These are phyloP conservation scores for Ooceraea biroi DNA, from an alignment of 1,140 invertebrate genomes.

Conservation along the genomic window DNA sequence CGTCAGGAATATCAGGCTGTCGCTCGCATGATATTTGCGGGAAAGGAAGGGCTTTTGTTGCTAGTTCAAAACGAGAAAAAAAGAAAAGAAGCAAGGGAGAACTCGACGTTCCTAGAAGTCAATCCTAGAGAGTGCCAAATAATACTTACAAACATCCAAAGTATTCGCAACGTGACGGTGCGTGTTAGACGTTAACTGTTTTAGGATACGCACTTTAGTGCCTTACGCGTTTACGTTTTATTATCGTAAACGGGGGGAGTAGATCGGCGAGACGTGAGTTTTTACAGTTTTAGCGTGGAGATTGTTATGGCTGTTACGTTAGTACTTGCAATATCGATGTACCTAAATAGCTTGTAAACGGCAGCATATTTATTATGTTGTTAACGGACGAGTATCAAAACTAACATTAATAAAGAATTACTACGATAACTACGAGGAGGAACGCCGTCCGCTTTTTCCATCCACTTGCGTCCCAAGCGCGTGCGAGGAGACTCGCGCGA, in stretches of 20 bases:
- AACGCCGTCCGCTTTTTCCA: conserved; percentile 17
- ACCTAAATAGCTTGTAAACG: conserved; percentile 69
- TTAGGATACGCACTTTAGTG: conserved; percentile 39
- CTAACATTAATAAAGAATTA: conserved; percentile 67
- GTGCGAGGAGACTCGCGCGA: not conserved
- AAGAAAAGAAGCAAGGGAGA: not conserved
- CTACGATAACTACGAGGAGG: conserved; percentile 38
- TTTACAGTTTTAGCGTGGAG: conserved; percentile 57
- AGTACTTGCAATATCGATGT: conserved; percentile 69
- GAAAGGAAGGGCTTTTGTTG: conserved; percentile 44
- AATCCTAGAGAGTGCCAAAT: conserved; percentile 35
- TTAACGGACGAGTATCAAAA: conserved; percentile 53
- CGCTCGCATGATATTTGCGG: conserved; percentile 14
- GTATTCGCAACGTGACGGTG: conserved; percentile 30
- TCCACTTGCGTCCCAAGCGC: not conserved
- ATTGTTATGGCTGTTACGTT: conserved; percentile 62
- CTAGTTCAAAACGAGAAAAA: conserved; percentile 1
- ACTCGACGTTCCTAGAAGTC: conserved; percentile 29
- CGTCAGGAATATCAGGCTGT: conserved; percentile 8
- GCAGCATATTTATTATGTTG: conserved; percentile 62
- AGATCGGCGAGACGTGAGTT: conserved; percentile 37
- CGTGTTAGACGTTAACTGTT: not conserved
- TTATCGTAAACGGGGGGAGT: conserved; percentile 35
- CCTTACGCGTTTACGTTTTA: conserved; percentile 38
- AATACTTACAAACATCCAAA: conserved; percentile 53